Evolutionary conservation across 2,888 invertebrate genomes (phyloP).

Genomic region (Pristionchus mayeri): DNA sequence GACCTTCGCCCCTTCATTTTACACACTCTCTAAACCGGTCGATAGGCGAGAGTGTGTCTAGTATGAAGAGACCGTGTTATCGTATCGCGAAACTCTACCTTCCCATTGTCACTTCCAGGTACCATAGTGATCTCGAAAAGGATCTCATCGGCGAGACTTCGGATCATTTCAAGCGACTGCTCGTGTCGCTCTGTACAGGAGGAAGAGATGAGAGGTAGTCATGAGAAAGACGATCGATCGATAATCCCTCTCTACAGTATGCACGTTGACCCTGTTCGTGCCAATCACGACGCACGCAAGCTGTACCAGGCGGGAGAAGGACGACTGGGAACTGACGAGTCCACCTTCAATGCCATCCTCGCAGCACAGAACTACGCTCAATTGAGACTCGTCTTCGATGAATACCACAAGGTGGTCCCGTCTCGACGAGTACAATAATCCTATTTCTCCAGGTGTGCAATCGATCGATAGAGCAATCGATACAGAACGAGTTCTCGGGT

Average conservation of each 20-base stretch:
- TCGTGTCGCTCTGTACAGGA: constrained; percentile 81
- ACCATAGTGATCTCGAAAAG: constrained; percentile 70
- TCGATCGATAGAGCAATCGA: constrained; percentile 75
- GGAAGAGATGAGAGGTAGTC: constrained; percentile 84
- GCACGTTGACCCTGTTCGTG: constrained; percentile 46
- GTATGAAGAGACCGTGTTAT: too few species aligned
- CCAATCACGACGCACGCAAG: constrained; percentile 64
- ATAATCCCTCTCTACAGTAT: constrained; percentile 42
- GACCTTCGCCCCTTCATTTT: too few species aligned
- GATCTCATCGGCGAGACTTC: constrained; percentile 86
- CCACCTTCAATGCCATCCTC: constrained; percentile 75
- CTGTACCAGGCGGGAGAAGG: constrained; percentile 82
- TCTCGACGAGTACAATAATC: not conserved
- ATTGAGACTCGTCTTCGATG: constrained; percentile 77
- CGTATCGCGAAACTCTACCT: too few species aligned
- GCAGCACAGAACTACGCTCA: constrained; percentile 77
- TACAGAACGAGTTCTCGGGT: constrained; percentile 76
- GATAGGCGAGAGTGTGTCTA: too few species aligned
- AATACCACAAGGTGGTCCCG: constrained; percentile 75
- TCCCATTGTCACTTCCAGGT: constrained; percentile 50
- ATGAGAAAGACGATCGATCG: not conserved
- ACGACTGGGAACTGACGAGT: constrained; percentile 81
- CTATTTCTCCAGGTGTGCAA: constrained; percentile 70
- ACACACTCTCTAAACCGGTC: too few species aligned
- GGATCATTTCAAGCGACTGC: constrained; percentile 90